phyloP scores from a whole-genome alignment of 2,888 invertebrate genomes.

The Hedya salicella region DNA sequence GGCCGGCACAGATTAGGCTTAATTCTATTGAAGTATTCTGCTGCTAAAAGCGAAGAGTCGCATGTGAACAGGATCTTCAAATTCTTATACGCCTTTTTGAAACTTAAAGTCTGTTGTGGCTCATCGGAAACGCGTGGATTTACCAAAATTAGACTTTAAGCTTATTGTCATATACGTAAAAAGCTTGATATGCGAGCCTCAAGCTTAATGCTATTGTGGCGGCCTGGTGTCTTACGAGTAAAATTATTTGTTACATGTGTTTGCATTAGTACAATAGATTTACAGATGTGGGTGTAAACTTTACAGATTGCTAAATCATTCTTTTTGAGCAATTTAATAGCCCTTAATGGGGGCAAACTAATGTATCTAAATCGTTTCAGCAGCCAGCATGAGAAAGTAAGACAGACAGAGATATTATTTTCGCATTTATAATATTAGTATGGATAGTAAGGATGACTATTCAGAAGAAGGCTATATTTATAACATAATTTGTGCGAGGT shows the following conservation, averaged over 20 bases:
- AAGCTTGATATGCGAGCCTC: constrained; percentile 23
- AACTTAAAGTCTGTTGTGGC: constrained; percentile 4
- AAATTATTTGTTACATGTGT: constrained; percentile 40
- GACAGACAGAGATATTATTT: too few relatives aligned
- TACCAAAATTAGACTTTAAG: constrained; percentile 11
- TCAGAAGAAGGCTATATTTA: too few relatives aligned
- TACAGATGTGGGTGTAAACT: constrained; percentile 8
- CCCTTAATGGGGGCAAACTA: too few relatives aligned
- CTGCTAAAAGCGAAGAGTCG: not conserved
- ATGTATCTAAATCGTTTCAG: too few relatives aligned
- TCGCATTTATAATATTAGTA: too few relatives aligned
- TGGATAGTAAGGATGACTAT: too few relatives aligned
- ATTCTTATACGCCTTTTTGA: not conserved
- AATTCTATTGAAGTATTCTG: constrained; percentile 54
- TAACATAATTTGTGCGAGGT: too few relatives aligned
- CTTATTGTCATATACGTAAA: constrained; percentile 2
- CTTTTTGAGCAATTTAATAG: too few relatives aligned
- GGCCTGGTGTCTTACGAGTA: constrained; percentile 65
- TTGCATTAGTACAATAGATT: not conserved
- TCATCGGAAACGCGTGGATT: constrained; percentile 19
- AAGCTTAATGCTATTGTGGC: constrained; percentile 71
- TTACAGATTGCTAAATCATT: too few relatives aligned
- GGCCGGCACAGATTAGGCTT: constrained; percentile 57
- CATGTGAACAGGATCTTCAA: constrained; percentile 8
- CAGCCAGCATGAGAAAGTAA: too few relatives aligned